A percentile compares a stretch with the other conserved stretches of the same genome.
Conservation (phyloP, 2,888 invertebrate species). For the Bellardia pandia region DNA sequence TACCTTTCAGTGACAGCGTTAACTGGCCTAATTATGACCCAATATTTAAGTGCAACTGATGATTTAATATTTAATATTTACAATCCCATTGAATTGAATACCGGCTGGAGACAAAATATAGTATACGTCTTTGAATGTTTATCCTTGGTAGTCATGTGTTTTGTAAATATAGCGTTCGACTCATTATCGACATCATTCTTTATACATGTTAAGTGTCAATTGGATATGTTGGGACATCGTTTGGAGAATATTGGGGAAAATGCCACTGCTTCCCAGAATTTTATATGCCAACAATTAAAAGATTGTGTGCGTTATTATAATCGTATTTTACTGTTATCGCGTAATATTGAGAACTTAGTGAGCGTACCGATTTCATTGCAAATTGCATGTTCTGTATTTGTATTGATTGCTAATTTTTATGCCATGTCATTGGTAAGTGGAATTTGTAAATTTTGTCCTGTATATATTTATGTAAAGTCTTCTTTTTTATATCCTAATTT, state of each 20-base stretch:
- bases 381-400: constrained; percentile 79
- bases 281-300: constrained; percentile 75
- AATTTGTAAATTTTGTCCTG: not conserved
- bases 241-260: constrained; percentile 75
- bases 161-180: constrained; percentile 78
- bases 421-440: constrained; percentile 77
- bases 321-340: constrained; percentile 74
- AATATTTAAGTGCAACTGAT: constrained; percentile 70
- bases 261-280: constrained; percentile 34
- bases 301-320: constrained; percentile 75
- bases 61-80: constrained; percentile 76
- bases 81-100: constrained; percentile 73
- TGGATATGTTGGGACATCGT: constrained; percentile 78
- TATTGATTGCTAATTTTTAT: constrained; percentile 80
- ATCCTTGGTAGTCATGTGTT: constrained; percentile 72
- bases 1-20: constrained; percentile 74
- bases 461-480: no score
- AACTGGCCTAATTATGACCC: constrained; percentile 67
- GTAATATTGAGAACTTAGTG: constrained; percentile 76
- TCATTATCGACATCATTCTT: constrained; percentile 77
- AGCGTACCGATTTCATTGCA: constrained; percentile 79
- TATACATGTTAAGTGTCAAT: constrained; percentile 77
- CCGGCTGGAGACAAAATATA: constrained; percentile 70
- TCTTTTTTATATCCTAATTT: not conserved
- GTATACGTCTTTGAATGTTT: constrained; percentile 75